Base-by-base conservation (phyloP, 1,140 invertebrate genomes). In the Daktulosphaira vitifoliae region DNA sequence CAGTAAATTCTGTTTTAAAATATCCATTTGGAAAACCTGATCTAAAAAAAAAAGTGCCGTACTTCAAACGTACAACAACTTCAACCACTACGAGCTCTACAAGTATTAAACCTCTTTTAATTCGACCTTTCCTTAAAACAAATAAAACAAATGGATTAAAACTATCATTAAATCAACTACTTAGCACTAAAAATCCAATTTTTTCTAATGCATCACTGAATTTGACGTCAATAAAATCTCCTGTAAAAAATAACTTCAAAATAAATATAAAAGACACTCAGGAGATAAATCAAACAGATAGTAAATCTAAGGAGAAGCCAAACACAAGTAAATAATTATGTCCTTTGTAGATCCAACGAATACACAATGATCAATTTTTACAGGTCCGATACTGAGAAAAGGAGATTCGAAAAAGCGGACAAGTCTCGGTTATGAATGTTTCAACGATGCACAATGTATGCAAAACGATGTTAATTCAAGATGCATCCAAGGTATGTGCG, bases 401-500 rank as follows among this genome's bases (percentile, higher is more conserved):
- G 74, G 80, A 65, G 71, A 78, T 33, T 72, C 77, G 8, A 72
- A 77, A 50, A 81, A 79, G 11, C 80, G 86, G 1, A 80, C 88
- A 13, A 89, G 86, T 16, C 76, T 94, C 13, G 90, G 91, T 4
- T 78, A 88, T 69, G 70, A 81, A 1, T 93, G 90, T 70, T 73
- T 79, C n/a, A 80, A 78, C 6, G 84, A 90, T 73, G 72, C 82
- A 16, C 88, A 93, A 74, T 93, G 91, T 74, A 81, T 84, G 68
- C 77, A 82, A 66, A 82, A 89, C 1, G 91, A 94, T 77, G 79
- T 84, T 1, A 78, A 86, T 69, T 87, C 89, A 0, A 76, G 81
- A 29, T 94, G 91, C 72, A 74, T 85, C n/a, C 73, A 75, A 15
- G 89, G 89, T 16, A 75, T 86, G 15, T 93, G 90, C 70, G 88